A percentile compares a stretch with the other conserved stretches of the same genome.
These are phyloP conservation scores for Lasioglossum leucozonium DNA, from an alignment of 2,888 invertebrate species.

Conservation along the genomic window DNA sequence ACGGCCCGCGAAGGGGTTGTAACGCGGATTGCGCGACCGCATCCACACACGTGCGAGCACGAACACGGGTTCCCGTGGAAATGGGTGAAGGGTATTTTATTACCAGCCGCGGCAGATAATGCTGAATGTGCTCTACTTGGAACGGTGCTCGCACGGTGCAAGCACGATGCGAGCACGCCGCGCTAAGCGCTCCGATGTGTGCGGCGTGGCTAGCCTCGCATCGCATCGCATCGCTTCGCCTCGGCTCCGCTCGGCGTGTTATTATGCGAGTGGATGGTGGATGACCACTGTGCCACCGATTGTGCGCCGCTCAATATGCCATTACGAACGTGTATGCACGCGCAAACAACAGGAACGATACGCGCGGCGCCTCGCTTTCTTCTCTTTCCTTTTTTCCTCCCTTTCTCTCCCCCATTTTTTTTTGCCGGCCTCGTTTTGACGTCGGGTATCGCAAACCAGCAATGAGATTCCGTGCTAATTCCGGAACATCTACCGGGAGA, in stretches of 20 bases:
- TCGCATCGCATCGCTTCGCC: background rate
- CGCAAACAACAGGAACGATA: background rate
- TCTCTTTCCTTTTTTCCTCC: background rate
- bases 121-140: constrained; percentile 61
- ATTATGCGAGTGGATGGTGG: constrained; percentile 54
- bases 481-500: background rate
- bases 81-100: constrained; percentile 71
- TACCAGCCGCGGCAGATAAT: constrained; percentile 67
- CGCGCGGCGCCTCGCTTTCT: background rate
- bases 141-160: constrained; percentile 14
- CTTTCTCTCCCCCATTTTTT: background rate
- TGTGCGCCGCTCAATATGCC: constrained; percentile 50
- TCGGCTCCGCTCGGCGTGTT: constrained; percentile 18
- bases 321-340: constrained; percentile 22
- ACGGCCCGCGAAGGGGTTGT: constrained; percentile 54
- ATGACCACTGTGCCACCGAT: constrained; percentile 52
- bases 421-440: background rate
- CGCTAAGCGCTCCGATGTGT: background rate
- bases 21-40: constrained; percentile 52
- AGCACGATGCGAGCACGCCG: background rate
- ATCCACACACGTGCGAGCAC: constrained; percentile 5
- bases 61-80: constrained; percentile 37
- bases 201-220: background rate
- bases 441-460: background rate
- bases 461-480: constrained; percentile 7